Percentiles rank a stretch among this genome's conserved stretches.
These are phyloP conservation scores for Eulemur rufifrons DNA, from an alignment of 2,113 vertebrate genomes.

Conservation along the genomic window DNA sequence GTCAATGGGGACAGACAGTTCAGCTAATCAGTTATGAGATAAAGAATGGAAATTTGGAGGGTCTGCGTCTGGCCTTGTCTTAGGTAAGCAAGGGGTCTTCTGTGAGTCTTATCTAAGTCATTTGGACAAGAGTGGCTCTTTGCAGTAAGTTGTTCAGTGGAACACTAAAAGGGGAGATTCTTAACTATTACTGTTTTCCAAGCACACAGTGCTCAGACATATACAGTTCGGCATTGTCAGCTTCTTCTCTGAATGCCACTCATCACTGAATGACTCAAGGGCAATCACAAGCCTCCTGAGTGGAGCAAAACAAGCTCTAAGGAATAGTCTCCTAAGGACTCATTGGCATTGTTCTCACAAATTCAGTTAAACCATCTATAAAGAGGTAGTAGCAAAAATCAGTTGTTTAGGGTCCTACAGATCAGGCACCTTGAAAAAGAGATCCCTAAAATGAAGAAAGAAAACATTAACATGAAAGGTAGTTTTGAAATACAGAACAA, in stretches of 20 bases:
- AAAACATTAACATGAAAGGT: background rate
- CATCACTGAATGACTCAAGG: background rate
- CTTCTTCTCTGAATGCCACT: background rate
- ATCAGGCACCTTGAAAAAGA: background rate
- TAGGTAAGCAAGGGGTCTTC: background rate
- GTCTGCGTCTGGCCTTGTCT: background rate
- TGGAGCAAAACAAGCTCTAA: background rate
- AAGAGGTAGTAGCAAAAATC: background rate
- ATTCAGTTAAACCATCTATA: background rate
- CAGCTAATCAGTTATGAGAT: background rate
- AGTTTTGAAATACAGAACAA: background rate
- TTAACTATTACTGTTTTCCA: background rate
- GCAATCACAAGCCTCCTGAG: background rate
- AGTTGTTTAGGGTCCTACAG: background rate
- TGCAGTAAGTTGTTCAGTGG: background rate
- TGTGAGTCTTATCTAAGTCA: background rate
- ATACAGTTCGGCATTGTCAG: too few species aligned
- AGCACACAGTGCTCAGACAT: background rate
- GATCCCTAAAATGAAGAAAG: background rate
- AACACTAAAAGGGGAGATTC: background rate
- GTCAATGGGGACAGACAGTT: background rate
- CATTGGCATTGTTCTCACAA: background rate
- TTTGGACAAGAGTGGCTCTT: background rate
- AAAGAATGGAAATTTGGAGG: background rate
- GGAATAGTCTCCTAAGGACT: background rate